Evolutionary conservation across 2,888 invertebrate species (phyloP), one percentile per base, ranked within the genome.

Genomic region (Metopia argyrocephala): DNA sequence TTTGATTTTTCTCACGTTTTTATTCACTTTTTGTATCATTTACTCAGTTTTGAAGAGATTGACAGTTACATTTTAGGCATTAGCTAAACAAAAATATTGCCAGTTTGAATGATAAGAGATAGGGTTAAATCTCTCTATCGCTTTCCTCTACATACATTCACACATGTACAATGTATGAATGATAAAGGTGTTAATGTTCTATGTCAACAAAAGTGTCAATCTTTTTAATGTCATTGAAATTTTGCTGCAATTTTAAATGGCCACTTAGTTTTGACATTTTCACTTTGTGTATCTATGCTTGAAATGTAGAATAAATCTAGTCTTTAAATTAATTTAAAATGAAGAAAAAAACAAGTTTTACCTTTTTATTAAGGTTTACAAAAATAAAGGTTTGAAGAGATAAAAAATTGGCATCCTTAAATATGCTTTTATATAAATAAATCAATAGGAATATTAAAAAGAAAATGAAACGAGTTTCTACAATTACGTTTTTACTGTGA

Each of bases 171-270:
- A 12, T 38, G 38, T 12, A 4, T 38, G 38, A 61, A 52, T 80
- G 71, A 76, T 69, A 69, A 73, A 69, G 64, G 76, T 80, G 76
- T 69, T 46, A 80, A 80, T 59, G 73, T 38, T 48, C 31, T 15
- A 20, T 76, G 80, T 74, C 80, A 80, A 69, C 80, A 76, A 69
- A 71, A 38, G 9, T 76, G 80, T 69, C 80, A 80, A 70, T 80
- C 79, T 68, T 31, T 31, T 71, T 23, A 15, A 57, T 68, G 68
- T 57, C 73, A 73, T 74, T 74, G 25, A 57, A 64, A 18, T 54
- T 12, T 71, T 65, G 28, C 31, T 65, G 18, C 68, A 74, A 74
- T 12, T 48, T 64, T 57, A 57, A 73, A 65, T 73, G 25, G 46
- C 23, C 45, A 62, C 31, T 21, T 38, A 21, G 9, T 54, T n/a